Base-by-base conservation (phyloP, 1,140 invertebrate species). In the Hylaeus volcanicus region DNA sequence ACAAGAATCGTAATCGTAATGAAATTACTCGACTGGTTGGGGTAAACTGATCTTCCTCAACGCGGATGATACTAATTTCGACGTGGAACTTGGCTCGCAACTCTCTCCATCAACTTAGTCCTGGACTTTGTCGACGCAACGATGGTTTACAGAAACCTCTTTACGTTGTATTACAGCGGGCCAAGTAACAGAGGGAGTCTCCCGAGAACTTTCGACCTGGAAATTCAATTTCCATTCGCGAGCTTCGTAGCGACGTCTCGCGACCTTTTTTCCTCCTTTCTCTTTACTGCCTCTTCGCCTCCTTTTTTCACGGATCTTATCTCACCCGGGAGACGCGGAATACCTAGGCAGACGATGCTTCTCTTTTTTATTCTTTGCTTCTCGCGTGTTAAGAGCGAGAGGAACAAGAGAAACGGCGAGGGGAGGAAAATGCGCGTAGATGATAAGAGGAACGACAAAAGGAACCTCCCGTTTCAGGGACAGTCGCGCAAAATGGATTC, bases 171-270 rank as follows among this genome's bases (percentile, higher is more conserved):
- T 81, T 72, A 73, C 77, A 74, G 11, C 77, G 53, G 55, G 53
- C 45, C 58, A 51, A 76, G 81, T 81, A 81, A 84, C 77, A 81
- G 74, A 85, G 81, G 65, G 53, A 75, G 77, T 87, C 84, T 81
- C 86, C 53, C 74, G 81, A 87, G 86, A 86, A 87, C 86, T 87
- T 87, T 87, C 84, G 81, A 87, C 81, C 83, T 87, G 81, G 66
- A 84, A 87, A 87, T 87, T 87, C 86, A 87, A 87, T 87, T 87
- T 87, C 83, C 85, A 87, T 87, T 12, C 72, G 74, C 71, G 81
- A 85, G 80, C 43, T 75, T 87, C 74, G 71, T 70, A 14, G 76
- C 76, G 66, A 77, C 64, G 76, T 78, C 76, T 79, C 61, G 74
- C 72, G 64, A 87, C 58, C 60, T 83, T 85, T 79, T 61, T 53